phyloP scores from a whole-genome alignment of 2,888 invertebrate species.

The Noctua janthina region DNA sequence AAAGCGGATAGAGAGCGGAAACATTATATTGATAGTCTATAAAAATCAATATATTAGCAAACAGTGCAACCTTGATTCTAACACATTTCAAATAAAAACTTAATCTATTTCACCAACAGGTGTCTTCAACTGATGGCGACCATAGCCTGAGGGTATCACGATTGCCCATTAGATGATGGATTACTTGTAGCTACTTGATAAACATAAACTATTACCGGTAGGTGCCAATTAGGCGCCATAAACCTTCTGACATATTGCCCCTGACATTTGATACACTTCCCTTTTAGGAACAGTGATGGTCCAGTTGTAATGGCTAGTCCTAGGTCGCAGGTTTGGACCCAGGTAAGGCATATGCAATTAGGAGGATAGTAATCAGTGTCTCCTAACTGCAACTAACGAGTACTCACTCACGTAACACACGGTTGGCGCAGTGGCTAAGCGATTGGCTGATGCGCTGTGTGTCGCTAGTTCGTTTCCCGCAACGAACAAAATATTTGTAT shows the following conservation, averaged over 20 bases:
- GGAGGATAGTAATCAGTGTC: background rate
- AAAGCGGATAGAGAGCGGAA: too few species aligned
- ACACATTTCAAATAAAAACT: background rate
- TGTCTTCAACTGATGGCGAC: background rate
- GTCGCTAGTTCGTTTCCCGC: background rate
- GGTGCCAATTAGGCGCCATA: constrained; percentile 25
- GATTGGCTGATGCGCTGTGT: background rate
- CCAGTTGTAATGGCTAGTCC: background rate
- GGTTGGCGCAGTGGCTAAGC: too few species aligned
- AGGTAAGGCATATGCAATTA: background rate
- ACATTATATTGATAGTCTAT: too few species aligned
- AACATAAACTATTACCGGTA: constrained; percentile 12
- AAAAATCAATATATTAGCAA: background rate
- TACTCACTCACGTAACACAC: background rate
- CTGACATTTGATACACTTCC: constrained; percentile 14
- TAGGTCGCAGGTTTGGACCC: background rate
- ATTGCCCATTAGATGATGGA: constrained; percentile 6
- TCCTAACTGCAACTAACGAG: background rate
- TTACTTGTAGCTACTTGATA: constrained; percentile 12
- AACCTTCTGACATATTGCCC: background rate
- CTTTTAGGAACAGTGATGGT: background rate
- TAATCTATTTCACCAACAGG: background rate
- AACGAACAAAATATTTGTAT: too few species aligned
- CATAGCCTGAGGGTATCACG: constrained; percentile 41
- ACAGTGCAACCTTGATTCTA: constrained; percentile 4